Percentiles rank a stretch among this genome's conserved stretches.
phyloP scores from a whole-genome alignment of 2,888 invertebrate species.

The Muscina levida region DNA sequence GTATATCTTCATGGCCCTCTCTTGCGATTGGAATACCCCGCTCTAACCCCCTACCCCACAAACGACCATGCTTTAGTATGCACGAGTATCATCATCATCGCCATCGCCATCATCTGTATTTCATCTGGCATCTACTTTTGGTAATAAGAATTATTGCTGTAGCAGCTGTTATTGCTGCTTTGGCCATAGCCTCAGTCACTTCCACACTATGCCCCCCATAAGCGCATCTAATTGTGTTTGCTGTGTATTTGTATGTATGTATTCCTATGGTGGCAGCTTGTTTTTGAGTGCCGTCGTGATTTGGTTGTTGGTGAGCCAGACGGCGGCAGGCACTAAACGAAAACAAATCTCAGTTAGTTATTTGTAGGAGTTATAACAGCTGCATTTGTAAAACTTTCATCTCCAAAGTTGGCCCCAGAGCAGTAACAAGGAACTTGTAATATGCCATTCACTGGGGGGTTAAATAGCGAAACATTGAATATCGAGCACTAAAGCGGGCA shows the following conservation, averaged over 20 bases:
- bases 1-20: background rate
- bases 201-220: background rate
- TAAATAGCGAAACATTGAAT: no score
- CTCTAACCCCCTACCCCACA: no score
- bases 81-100: constrained; percentile 17
- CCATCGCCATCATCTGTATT: constrained; percentile 75
- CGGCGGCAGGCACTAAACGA: constrained; percentile 53
- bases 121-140: constrained; percentile 75
- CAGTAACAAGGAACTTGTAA: no score
- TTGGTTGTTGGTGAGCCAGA: constrained; percentile 70
- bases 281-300: constrained; percentile 70
- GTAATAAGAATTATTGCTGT: constrained; percentile 76
- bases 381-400: constrained; percentile 15
- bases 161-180: constrained; percentile 72
- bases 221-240: constrained; percentile 58
- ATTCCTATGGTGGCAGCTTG: constrained; percentile 67
- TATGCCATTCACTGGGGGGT: constrained; percentile 41
- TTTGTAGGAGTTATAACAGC: constrained; percentile 73
- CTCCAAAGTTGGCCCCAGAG: background rate
- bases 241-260: constrained; percentile 37
- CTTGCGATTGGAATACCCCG: background rate
- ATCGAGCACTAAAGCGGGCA: no score
- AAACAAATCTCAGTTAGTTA: constrained; percentile 68
- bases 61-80: no score
- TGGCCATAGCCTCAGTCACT: constrained; percentile 26